Evolutionary conservation across 2,113 vertebrate species (phyloP).

Genomic region (Anthoscopus minutus): DNA sequence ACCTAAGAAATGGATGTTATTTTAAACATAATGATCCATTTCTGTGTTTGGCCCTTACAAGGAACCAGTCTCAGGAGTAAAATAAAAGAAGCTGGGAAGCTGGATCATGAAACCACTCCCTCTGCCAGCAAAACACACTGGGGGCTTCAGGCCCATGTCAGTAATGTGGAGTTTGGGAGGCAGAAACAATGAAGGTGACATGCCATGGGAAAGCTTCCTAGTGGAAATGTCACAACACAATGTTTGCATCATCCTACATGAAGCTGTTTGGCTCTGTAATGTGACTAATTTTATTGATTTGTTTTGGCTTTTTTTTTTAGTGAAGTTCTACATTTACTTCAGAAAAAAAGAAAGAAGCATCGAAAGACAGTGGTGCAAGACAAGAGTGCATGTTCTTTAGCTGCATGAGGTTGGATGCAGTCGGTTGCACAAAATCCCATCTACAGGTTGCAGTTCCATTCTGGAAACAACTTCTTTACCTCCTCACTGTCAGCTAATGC

Average conservation of each 20-base stretch:
- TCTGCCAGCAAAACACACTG: not conserved
- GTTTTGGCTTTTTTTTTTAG: not conserved
- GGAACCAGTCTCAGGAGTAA: not conserved
- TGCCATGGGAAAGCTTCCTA: not conserved
- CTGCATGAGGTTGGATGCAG: not conserved
- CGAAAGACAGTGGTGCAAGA: not conserved
- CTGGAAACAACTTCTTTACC: not conserved
- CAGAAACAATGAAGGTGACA: not conserved
- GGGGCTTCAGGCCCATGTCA: not conserved
- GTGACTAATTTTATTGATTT: not conserved
- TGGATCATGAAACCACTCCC: not conserved
- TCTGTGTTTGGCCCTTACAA: not conserved
- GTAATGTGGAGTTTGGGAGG: not conserved
- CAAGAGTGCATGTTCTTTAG: not conserved
- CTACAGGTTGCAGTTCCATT: not conserved
- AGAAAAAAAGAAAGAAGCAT: not conserved
- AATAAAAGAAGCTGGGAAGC: not conserved
- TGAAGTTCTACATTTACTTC: not conserved
- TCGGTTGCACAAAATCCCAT: not conserved
- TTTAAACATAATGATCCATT: slow-evolving; percentile 4
- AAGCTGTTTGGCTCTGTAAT: not conserved
- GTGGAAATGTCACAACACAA: not conserved
- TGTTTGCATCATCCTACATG: not conserved
- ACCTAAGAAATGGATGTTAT: slow-evolving; percentile 12
- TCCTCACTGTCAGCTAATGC: not conserved